Evolutionary conservation across 2,888 invertebrate species (phyloP).

Genomic region (Andrena minutula): DNA sequence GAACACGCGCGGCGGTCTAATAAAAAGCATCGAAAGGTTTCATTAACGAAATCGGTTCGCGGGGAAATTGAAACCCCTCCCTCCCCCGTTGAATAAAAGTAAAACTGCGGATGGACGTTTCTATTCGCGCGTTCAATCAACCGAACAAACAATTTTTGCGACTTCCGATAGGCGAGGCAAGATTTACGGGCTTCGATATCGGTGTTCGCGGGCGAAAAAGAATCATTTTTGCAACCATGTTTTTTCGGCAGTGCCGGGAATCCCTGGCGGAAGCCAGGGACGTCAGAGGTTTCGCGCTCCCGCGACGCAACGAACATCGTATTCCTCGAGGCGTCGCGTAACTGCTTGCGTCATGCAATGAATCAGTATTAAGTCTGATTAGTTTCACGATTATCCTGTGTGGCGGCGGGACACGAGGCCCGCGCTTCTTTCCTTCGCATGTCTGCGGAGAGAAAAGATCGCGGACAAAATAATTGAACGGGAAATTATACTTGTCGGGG

Average conservation of each 20-base stretch:
- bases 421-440: background rate
- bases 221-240: background rate
- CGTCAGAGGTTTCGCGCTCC: background rate
- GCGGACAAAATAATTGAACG: no score
- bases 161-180: background rate
- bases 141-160: slow-evolving; percentile 29
- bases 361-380: slow-evolving; percentile 15
- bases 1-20: slow-evolving; percentile 1
- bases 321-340: slow-evolving; percentile 22
- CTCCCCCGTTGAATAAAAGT: slow-evolving; percentile 7
- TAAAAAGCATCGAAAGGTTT: slow-evolving; percentile 17
- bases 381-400: slow-evolving; percentile 12
- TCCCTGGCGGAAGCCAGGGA: background rate
- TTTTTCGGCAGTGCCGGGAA: background rate
- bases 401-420: background rate
- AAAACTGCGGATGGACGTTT: slow-evolving; percentile 14
- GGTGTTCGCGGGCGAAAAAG: background rate
- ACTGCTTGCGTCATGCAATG: slow-evolving; percentile 23
- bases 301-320: background rate
- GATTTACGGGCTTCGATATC: background rate
- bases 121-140: slow-evolving; percentile 35
- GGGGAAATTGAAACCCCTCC: slow-evolving; percentile 25
- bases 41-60: slow-evolving; percentile 25
- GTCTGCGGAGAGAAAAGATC: background rate
- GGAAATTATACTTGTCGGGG: background rate